Evolutionary conservation across 1,140 invertebrate species (phyloP), one percentile per base, ranked within the genome.

Genomic region (Rhagoletis pomonella): DNA sequence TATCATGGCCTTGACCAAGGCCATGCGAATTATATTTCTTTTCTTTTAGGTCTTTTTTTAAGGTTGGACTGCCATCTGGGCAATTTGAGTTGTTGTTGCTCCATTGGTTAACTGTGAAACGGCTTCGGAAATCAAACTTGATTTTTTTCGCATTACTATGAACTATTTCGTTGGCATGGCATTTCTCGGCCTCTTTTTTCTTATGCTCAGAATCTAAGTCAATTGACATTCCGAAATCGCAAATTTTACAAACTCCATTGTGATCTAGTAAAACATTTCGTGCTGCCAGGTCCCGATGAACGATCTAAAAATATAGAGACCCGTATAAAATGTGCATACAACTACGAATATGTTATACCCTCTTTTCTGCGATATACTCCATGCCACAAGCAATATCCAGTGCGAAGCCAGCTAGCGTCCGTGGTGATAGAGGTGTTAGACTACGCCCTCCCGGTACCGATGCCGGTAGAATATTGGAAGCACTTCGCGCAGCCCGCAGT

Each of bases 171-270:
- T 92, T 92, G 0, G 88, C 90, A 77, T 5, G 50, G 87, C 90
- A 91, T 88, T 91, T 91, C 55, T 92, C 91, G 86, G 87, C 89
- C 86, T 91, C 92, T 88, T 92, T 92, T 39, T 89, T 89, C 55
- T 86, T 69, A 9, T 90, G 89, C 87, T 91, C 91, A 10, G 89
- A 90, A 60, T 93, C 92, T 62, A 94, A 89, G 86, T 94, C 93
- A 89, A 96, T 94, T 44, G 96, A 96, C 96, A 97, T 96, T 87
- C 97, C 97, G 93, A 97, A 97, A 93, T 97, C 97, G 3, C 96
- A 96, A 87, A 97, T 97, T 94, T 97, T 97, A 92, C 96, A 96
- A 85, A 96, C 93, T 91, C 97, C 96, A 92, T 97, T 97, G 92
- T 97, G 96, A 92, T 97, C 96, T 5, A 97, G 95, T 14, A 97